A percentile compares a stretch with the other conserved stretches of the same genome.
phyloP scores from a whole-genome alignment of 1,140 invertebrate species.

The Dendrolimus punctatus region DNA sequence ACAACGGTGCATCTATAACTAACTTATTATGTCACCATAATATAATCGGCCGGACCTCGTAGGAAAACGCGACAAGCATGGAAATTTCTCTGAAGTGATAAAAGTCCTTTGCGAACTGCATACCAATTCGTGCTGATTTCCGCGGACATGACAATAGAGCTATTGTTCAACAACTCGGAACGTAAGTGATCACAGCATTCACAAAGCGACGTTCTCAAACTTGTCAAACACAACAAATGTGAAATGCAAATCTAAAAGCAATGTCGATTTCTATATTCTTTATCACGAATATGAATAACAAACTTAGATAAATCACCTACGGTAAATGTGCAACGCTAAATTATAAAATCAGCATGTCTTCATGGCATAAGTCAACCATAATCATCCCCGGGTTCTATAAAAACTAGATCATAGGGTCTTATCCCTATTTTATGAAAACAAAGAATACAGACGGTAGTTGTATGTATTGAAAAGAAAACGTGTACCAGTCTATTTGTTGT shows the following conservation, averaged over 20 bases:
- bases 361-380: too few relatives aligned
- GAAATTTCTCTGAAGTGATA: slow-evolving; percentile 35
- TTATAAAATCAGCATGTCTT: too few relatives aligned
- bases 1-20: slow-evolving; percentile 6
- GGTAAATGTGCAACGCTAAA: too few relatives aligned
- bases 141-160: slow-evolving; percentile 40
- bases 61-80: slow-evolving; percentile 1
- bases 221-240: not conserved
- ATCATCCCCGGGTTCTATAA: too few relatives aligned
- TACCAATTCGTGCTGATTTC: slow-evolving; percentile 24
- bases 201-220: not conserved
- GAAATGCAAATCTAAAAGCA: not conserved
- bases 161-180: slow-evolving; percentile 23
- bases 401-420: too few relatives aligned
- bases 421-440: too few relatives aligned
- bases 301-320: too few relatives aligned
- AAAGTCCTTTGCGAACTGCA: slow-evolving; percentile 20
- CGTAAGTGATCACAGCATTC: slow-evolving; percentile 6
- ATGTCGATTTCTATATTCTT: too few relatives aligned
- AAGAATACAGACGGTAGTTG: too few relatives aligned
- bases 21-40: slow-evolving; percentile 31
- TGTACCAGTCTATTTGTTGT: too few relatives aligned
- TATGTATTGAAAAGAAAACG: too few relatives aligned
- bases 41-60: slow-evolving; percentile 6
- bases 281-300: too few relatives aligned